Base-by-base conservation (phyloP, 2,113 vertebrate species). In the Falco punctatus region DNA sequence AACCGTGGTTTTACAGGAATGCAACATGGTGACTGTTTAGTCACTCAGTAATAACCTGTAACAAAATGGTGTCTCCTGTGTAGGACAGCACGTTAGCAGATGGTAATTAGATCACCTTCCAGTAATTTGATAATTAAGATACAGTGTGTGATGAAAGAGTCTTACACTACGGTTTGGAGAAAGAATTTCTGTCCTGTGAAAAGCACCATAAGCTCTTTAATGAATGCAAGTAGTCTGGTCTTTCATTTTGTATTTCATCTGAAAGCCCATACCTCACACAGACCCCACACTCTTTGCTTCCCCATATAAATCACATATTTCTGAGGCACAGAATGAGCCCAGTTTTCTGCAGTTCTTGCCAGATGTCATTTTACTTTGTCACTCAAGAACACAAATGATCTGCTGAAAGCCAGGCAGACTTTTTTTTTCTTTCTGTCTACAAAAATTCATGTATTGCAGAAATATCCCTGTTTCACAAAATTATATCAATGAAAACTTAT, bases 331-430 rank as follows among this genome's bases (percentile, higher is more conserved):
- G 14, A 18, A 57, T 87, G 64, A 96, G 35, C 49, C 35, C 1
- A 5, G 40, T 55, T 92, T 90, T 80, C 58, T 67, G 46, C 82
- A 81, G 92, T 89, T 69, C 49, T 61, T 81, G 74, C 44, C 88
- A 91, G 33, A 74, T 86, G 49, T 69, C 84, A 85, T 75, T 82
- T 87, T 64, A 75, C 54, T 91, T 93, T 90, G 70, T 90, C 87
- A 59, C 57, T 87, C 40, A 82, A 79, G 35, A 85, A 42, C 22
- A 73, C 38, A 82, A 91, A 65, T 46, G 85, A 65, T 72, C 35
- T 72, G n/a, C 11, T 82, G 44, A 32, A 79, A 79, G 27, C 9
- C 33, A 59, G 33, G 24, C 42, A 90, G 49, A 12, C 6, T 38
- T 67, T 38, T 52, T 51, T 62, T 65, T 71, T 22, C n/a, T 69